Conservation (phyloP, 1,140 invertebrate genomes). For the Adelges cooleyi region DNA sequence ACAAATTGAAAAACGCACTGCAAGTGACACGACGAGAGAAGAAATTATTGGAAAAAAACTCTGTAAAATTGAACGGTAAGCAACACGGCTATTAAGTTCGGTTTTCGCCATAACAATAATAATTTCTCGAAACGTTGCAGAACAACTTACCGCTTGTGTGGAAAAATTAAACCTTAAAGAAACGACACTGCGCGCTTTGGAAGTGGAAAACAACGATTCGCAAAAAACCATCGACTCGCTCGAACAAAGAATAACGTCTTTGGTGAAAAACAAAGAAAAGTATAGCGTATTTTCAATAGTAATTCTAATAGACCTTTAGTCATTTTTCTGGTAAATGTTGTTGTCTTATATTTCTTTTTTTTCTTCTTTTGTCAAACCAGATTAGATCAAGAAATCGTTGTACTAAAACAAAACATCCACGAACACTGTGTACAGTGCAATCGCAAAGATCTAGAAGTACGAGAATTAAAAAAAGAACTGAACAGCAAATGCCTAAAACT, state of each 20-base stretch:
- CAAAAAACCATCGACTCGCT: neutral
- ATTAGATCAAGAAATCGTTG: neutral
- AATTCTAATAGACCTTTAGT: too few relatives aligned
- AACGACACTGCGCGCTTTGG: neutral
- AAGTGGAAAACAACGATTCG: neutral
- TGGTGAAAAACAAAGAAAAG: constrained; percentile 19
- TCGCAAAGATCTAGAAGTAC: constrained; percentile 2
- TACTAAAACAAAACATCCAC: neutral
- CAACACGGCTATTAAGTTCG: neutral
- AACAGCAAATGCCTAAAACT: neutral
- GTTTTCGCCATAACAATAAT: neutral
- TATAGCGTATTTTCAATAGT: neutral
- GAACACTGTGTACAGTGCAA: neutral
- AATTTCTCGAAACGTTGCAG: neutral
- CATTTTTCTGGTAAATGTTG: too few relatives aligned
- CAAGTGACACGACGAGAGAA: constrained; percentile 1
- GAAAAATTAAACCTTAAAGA: constrained; percentile 5
- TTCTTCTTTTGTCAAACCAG: neutral
- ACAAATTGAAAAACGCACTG: neutral
- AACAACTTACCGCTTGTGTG: neutral
- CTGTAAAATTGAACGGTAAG: constrained; percentile 2
- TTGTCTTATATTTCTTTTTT: too few relatives aligned
- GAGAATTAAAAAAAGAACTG: constrained; percentile 19
- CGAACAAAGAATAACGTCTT: neutral
- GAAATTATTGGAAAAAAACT: constrained; percentile 4